A percentile compares a stretch with the other conserved stretches of the same genome.
Evolutionary conservation across 2,888 invertebrate species (phyloP).

Genomic region (Philonicus albiceps): DNA sequence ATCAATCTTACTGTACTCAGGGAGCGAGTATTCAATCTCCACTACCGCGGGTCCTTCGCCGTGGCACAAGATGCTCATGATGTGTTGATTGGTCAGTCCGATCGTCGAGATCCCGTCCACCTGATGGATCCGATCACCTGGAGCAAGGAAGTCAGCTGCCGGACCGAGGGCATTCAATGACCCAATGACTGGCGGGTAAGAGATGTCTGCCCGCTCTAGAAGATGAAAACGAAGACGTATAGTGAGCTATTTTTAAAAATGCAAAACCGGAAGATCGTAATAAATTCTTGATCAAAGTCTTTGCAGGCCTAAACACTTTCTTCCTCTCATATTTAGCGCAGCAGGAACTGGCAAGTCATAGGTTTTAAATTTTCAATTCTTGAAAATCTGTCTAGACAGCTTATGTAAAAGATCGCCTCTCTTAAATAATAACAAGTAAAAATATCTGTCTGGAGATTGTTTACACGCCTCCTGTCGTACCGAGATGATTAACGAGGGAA

Average conservation of each 20-base stretch:
- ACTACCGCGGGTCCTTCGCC: conserved; percentile 78
- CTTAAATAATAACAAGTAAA: conserved; percentile 12
- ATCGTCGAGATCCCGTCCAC: conserved; percentile 83
- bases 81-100: conserved; percentile 79
- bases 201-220: conserved; percentile 62
- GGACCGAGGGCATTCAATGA: conserved; percentile 62
- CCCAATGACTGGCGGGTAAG: conserved; percentile 63
- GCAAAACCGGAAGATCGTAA: background rate
- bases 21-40: conserved; percentile 85
- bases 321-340: background rate
- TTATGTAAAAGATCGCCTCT: conserved; percentile 17
- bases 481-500: conserved; percentile 21
- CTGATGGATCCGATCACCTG: conserved; percentile 81
- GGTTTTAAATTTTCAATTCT: conserved; percentile 9
- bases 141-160: conserved; percentile 76
- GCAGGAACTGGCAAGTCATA: background rate
- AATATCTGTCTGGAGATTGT: conserved; percentile 24
- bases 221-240: background rate
- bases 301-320: background rate
- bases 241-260: background rate
- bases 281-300: background rate
- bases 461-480: conserved; percentile 14
- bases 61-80: conserved; percentile 74
- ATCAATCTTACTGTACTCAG: conserved; percentile 74
- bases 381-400: conserved; percentile 19